A percentile compares a stretch with the other conserved stretches of the same genome.
Evolutionary conservation across 1,140 invertebrate species (phyloP).

Genomic region (Drosophila littoralis): DNA sequence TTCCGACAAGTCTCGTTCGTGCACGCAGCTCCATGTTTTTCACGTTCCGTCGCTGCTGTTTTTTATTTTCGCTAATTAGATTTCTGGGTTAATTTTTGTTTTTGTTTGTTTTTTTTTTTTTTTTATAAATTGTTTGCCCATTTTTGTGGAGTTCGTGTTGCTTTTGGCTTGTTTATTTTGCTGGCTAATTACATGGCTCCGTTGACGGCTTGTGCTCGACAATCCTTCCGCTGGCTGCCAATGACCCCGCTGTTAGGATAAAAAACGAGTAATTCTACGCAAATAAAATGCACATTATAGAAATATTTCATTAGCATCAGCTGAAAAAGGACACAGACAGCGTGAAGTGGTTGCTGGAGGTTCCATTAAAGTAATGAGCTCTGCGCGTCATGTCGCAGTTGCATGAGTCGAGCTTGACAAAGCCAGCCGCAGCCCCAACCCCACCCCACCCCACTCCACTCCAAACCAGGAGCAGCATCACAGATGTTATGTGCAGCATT

Average conservation of each 20-base stretch:
- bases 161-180: slow-evolving; percentile 58
- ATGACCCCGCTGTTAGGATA: slow-evolving; percentile 26
- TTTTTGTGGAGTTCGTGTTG: slow-evolving; percentile 22
- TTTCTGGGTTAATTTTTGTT: slow-evolving; percentile 70
- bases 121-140: slow-evolving; percentile 50
- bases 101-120: slow-evolving; percentile 37
- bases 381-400: slow-evolving; percentile 56
- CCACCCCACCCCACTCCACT: background rate
- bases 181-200: slow-evolving; percentile 61
- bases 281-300: slow-evolving; percentile 48
- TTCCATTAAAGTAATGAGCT: slow-evolving; percentile 79
- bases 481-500: slow-evolving; percentile 71
- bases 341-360: background rate
- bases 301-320: slow-evolving; percentile 52
- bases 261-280: slow-evolving; percentile 53
- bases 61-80: slow-evolving; percentile 72
- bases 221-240: slow-evolving; percentile 29
- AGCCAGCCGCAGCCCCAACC: slow-evolving; percentile 30
- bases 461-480: slow-evolving; percentile 9
- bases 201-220: slow-evolving; percentile 4
- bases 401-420: slow-evolving; percentile 68
- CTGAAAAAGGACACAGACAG: slow-evolving; percentile 50
- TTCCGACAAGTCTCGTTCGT: too few species aligned
- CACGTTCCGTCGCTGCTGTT: slow-evolving; percentile 1
- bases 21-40: slow-evolving; percentile 9